phyloP scores from a whole-genome alignment of 53 echinoderm and acorn worm genomes.

The Astropecten irregularis region DNA sequence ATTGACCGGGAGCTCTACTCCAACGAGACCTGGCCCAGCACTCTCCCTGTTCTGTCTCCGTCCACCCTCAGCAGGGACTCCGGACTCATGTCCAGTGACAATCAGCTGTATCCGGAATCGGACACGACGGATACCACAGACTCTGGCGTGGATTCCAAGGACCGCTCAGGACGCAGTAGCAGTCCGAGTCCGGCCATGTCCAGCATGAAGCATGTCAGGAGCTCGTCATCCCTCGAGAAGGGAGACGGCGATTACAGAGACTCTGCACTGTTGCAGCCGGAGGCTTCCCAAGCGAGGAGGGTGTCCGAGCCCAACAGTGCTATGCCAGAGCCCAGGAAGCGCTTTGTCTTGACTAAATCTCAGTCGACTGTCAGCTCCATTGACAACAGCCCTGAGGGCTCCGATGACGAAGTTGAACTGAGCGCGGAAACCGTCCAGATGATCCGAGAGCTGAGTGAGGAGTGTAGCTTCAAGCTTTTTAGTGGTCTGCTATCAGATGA shows the following conservation, averaged over 20 bases:
- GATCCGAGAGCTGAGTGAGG: slow-evolving; percentile 74
- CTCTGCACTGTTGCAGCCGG: neutral
- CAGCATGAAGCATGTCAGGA: slow-evolving; percentile 49
- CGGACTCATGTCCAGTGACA: slow-evolving; percentile 90
- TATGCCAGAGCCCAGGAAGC: slow-evolving; percentile 32
- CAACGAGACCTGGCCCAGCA: slow-evolving; percentile 53
- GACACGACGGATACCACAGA: slow-evolving; percentile 97
- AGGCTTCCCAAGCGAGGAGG: slow-evolving; percentile 61
- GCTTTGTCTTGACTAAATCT: slow-evolving; percentile 36
- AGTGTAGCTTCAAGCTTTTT: slow-evolving; percentile 72
- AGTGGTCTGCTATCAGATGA: slow-evolving; percentile 67
- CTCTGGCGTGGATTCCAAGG: slow-evolving; percentile 84
- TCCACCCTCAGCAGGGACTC: slow-evolving; percentile 91
- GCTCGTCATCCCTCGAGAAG: slow-evolving; percentile 56
- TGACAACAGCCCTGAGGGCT: slow-evolving; percentile 70
- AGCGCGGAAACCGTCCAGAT: slow-evolving; percentile 84
- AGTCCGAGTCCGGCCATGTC: slow-evolving; percentile 41
- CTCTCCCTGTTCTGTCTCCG: slow-evolving; percentile 69
- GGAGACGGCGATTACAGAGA: slow-evolving; percentile 38
- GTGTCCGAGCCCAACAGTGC: slow-evolving; percentile 74
- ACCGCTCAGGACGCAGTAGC: slow-evolving; percentile 45
- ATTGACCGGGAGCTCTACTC: slow-evolving; percentile 83
- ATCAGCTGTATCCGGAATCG: slow-evolving; percentile 95
- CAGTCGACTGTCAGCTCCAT: slow-evolving; percentile 13
- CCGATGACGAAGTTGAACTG: slow-evolving; percentile 70